Evolutionary conservation across 2,113 vertebrate genomes (phyloP).

Genomic region (Chionomys nivalis): DNA sequence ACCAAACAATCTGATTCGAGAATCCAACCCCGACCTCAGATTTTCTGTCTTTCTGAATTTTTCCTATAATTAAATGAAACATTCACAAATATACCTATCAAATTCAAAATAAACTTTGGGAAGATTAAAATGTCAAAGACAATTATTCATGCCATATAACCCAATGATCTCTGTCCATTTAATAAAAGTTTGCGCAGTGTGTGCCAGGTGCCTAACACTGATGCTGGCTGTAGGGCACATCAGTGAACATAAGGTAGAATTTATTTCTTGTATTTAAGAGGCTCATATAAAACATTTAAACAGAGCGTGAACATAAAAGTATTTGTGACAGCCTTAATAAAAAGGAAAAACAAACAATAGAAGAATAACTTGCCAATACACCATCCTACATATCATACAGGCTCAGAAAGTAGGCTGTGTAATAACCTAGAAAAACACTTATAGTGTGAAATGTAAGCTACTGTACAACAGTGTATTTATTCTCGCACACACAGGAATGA

Average conservation of each 20-base stretch:
- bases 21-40: background rate
- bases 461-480: background rate
- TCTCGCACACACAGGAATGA: background rate
- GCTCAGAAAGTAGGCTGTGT: background rate
- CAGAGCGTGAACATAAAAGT: conserved; percentile 24
- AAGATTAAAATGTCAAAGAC: background rate
- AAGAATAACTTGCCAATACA: background rate
- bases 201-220: background rate
- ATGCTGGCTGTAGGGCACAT: background rate
- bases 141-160: conserved; percentile 1
- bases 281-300: conserved; percentile 45
- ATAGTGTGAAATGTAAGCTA: conserved; percentile 22
- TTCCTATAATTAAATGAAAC: conserved; percentile 43
- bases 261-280: background rate
- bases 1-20: background rate
- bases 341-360: background rate
- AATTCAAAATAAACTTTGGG: background rate
- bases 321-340: background rate
- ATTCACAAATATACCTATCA: background rate
- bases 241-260: background rate
- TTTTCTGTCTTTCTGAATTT: conserved; percentile 15
- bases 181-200: conserved; percentile 23
- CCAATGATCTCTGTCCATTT: background rate
- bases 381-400: background rate
- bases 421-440: background rate